phyloP scores from a whole-genome alignment of 2,113 vertebrate species.

The Hyla sarda region DNA sequence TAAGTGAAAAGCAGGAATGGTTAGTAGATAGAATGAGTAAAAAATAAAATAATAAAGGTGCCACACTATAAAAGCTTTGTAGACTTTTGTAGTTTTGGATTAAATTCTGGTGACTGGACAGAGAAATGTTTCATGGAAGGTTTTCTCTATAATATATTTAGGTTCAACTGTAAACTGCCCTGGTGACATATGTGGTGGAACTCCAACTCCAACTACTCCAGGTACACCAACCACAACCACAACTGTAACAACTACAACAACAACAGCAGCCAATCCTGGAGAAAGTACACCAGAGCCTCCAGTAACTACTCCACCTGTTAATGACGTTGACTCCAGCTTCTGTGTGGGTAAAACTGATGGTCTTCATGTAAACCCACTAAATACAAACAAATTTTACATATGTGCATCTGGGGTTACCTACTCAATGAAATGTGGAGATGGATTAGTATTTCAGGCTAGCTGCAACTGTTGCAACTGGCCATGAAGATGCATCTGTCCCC shows the following conservation, averaged over 20 bases:
- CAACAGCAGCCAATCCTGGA: constrained; percentile 63
- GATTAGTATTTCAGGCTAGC: constrained; percentile 72
- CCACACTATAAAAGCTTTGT: too few relatives aligned
- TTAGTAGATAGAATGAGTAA: too few relatives aligned
- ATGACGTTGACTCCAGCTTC: constrained; percentile 61
- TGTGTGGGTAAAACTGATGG: constrained; percentile 73
- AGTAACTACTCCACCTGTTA: constrained; percentile 67
- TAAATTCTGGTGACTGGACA: too few relatives aligned
- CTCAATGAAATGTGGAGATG: constrained; percentile 72
- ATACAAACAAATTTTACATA: constrained; percentile 73
- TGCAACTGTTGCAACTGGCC: constrained; percentile 78
- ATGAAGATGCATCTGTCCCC: background rate
- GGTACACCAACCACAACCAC: constrained; percentile 57
- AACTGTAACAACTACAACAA: constrained; percentile 64
- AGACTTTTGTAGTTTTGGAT: too few relatives aligned
- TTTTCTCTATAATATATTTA: background rate
- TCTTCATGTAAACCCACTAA: constrained; percentile 68
- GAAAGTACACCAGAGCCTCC: constrained; percentile 66
- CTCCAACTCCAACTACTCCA: background rate
- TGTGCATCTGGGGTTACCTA: constrained; percentile 74
- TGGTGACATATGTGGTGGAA: constrained; percentile 15
- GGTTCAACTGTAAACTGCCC: constrained; percentile 49
- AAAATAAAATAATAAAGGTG: too few relatives aligned
- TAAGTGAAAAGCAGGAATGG: too few relatives aligned
- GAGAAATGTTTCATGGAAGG: too few relatives aligned